phyloP scores from a whole-genome alignment of 35 echinoderm and acorn worm genomes.

The Hemicentrotus pulcherrimus region DNA sequence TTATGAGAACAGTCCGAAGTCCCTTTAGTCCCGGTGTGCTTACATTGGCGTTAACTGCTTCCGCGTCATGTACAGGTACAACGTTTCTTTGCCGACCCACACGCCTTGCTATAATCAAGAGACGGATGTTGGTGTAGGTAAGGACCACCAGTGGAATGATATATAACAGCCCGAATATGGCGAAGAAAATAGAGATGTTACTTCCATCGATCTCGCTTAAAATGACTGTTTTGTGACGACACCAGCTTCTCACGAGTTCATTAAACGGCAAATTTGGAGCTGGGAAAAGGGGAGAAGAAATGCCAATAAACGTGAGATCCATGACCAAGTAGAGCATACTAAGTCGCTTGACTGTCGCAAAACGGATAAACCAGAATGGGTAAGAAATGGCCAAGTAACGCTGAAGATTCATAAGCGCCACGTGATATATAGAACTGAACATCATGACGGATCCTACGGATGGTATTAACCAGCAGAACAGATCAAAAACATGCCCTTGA shows the following conservation, averaged over 20 bases:
- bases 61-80: neutral
- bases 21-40: neutral
- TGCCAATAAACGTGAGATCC: neutral
- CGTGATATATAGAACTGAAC: neutral
- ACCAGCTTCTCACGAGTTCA: neutral
- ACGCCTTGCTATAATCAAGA: neutral
- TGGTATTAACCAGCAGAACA: neutral
- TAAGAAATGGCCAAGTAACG: neutral
- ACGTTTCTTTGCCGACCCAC: neutral
- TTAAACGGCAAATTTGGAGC: neutral
- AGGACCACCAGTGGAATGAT: neutral
- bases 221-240: neutral
- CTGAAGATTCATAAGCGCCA: neutral
- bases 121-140: neutral
- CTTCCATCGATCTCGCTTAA: neutral
- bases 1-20: neutral
- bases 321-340: neutral
- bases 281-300: neutral
- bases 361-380: neutral
- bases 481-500: neutral
- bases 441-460: neutral
- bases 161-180: neutral
- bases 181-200: neutral
- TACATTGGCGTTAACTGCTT: neutral
- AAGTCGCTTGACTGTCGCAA: neutral